Evolutionary conservation across 1,140 invertebrate species (phyloP).

Genomic region (Babylonia areolata): DNA sequence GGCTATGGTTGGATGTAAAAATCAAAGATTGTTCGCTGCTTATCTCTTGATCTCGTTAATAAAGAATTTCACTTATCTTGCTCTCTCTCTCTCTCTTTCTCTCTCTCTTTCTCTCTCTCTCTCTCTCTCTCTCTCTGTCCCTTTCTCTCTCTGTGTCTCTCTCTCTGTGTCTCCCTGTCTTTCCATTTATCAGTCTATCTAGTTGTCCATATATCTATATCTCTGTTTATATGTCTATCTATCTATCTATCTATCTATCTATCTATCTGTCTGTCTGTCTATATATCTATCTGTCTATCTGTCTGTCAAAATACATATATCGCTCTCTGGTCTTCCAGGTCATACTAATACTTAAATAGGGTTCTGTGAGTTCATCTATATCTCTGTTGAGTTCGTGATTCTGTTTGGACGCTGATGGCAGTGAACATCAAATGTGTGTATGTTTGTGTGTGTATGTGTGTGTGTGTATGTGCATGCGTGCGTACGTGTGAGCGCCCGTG

Average conservation of each 20-base stretch:
- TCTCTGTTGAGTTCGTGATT: not conserved
- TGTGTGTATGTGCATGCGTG: not conserved
- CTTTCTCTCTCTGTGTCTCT: too few species aligned
- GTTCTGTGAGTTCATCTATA: not conserved
- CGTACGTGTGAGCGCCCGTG: not conserved
- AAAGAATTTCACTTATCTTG: too few species aligned
- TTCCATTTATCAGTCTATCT: too few species aligned
- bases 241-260: not conserved
- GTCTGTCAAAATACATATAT: not conserved
- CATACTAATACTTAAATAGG: too few species aligned
- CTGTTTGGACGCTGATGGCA: not conserved
- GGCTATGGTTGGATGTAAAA: too few species aligned
- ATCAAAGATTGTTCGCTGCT: too few species aligned
- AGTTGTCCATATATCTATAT: not conserved
- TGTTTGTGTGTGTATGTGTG: not conserved
- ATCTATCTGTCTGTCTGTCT: not conserved
- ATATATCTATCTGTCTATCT: not conserved
- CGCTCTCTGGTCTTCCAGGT: too few species aligned
- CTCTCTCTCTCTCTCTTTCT: too few species aligned
- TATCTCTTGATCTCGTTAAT: too few species aligned
- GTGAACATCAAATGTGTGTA: not conserved
- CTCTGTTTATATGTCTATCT: not conserved
- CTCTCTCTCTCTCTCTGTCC: too few species aligned
- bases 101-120: too few species aligned
- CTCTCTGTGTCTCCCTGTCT: too few species aligned